Percentiles rank a stretch among this genome's conserved stretches.
Evolutionary conservation across 2,888 invertebrate genomes (phyloP).

Genomic region (Nomada ferruginata): DNA sequence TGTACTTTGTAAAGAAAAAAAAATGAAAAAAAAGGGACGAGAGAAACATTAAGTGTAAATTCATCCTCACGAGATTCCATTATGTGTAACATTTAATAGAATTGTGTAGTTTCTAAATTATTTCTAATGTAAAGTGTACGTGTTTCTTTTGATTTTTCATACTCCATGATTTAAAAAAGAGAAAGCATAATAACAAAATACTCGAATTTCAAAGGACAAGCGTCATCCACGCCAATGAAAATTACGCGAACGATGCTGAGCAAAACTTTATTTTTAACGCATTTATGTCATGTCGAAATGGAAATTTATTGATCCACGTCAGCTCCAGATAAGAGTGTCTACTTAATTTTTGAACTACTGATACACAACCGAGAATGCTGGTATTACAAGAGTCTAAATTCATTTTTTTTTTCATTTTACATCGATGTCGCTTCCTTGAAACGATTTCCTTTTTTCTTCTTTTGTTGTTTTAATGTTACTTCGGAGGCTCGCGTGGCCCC

Average conservation of each 20-base stretch:
- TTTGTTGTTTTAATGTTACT: conserved; percentile 7
- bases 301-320: conserved; percentile 37
- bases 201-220: conserved; percentile 22
- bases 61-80: conserved; percentile 47
- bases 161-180: neutral
- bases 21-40: neutral
- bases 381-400: conserved; percentile 35
- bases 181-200: conserved; percentile 6
- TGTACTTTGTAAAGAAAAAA: conserved; percentile 51
- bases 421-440: conserved; percentile 23
- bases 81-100: conserved; percentile 22
- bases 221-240: neutral
- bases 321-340: conserved; percentile 63
- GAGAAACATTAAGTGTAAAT: conserved; percentile 24
- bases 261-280: conserved; percentile 32
- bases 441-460: neutral
- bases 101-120: conserved; percentile 12
- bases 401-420: conserved; percentile 21
- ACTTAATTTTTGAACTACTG: conserved; percentile 42
- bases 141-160: neutral
- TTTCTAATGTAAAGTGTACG: neutral
- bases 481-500: conserved; percentile 4
- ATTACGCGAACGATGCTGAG: conserved; percentile 1
- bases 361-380: conserved; percentile 60
- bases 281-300: conserved; percentile 32